Evolutionary conservation across 2,113 vertebrate species (phyloP).

Genomic region (Phyllostomus discolor): DNA sequence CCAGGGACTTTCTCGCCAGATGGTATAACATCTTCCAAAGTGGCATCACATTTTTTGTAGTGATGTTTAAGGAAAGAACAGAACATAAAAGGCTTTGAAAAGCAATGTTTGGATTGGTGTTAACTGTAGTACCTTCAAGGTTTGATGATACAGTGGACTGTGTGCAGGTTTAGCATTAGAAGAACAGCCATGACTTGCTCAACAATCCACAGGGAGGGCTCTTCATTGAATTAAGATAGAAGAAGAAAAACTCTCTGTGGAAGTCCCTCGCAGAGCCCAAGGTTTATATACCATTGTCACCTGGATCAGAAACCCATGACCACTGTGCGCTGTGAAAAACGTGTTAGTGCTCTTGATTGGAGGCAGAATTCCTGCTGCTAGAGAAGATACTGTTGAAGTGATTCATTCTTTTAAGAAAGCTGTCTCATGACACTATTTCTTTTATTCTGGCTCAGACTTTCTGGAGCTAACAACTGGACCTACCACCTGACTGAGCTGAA

Average conservation of each 20-base stretch:
- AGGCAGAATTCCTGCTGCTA: background rate
- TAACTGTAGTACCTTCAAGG: background rate
- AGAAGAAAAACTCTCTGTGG: background rate
- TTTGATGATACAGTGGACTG: background rate
- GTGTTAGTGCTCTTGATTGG: background rate
- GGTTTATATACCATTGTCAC: background rate
- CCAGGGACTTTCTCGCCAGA: background rate
- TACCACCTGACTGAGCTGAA: background rate
- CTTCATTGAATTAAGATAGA: background rate
- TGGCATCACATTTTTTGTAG: background rate
- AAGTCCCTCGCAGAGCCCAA: background rate
- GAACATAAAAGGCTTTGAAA: background rate
- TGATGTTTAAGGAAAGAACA: background rate
- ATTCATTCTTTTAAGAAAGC: conserved; percentile 27
- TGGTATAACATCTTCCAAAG: background rate
- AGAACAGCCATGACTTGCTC: background rate
- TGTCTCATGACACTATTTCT: background rate
- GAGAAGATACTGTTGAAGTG: background rate
- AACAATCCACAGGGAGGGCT: background rate
- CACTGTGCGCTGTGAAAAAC: background rate
- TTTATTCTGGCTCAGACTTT: background rate
- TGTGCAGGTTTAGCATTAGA: background rate
- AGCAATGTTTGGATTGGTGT: background rate
- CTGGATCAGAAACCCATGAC: background rate
- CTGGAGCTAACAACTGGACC: background rate